phyloP scores from a whole-genome alignment of 2,888 invertebrate genomes.

The Leptopilina drosophilae region DNA sequence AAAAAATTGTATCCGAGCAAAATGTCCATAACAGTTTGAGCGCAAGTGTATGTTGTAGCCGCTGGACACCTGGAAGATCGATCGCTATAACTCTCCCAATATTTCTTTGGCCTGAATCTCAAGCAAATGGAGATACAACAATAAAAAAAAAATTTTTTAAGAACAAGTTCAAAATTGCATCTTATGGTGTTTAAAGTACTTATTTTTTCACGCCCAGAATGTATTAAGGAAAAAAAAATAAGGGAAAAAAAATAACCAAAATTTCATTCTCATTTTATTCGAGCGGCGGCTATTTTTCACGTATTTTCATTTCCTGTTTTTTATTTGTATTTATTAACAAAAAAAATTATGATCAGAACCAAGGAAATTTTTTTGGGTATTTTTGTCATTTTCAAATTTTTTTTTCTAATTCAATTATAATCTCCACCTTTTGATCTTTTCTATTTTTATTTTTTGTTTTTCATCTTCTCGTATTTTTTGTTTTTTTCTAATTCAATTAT shows the following conservation, averaged over 20 bases:
- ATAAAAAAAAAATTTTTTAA: background rate
- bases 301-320: background rate
- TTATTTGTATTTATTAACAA: no score
- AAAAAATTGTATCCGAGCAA: constrained; percentile 20
- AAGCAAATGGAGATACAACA: background rate
- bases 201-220: constrained; percentile 18
- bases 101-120: constrained; percentile 23
- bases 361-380: no score
- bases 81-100: constrained; percentile 26
- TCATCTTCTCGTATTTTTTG: no score
- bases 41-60: constrained; percentile 18
- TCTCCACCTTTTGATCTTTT: no score
- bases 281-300: background rate
- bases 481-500: no score
- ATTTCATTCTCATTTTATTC: constrained; percentile 14
- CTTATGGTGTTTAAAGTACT: constrained; percentile 27
- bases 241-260: background rate
- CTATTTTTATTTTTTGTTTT: no score
- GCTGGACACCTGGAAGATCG: constrained; percentile 29
- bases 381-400: no score
- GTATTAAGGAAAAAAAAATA: no score
- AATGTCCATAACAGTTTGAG: constrained; percentile 21
- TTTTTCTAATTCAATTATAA: no score
- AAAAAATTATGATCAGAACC: no score
- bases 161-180: constrained; percentile 13